A percentile compares a stretch with the other conserved stretches of the same genome.
phyloP scores from a whole-genome alignment of 2,888 invertebrate species.

The Thymelicus acteon region DNA sequence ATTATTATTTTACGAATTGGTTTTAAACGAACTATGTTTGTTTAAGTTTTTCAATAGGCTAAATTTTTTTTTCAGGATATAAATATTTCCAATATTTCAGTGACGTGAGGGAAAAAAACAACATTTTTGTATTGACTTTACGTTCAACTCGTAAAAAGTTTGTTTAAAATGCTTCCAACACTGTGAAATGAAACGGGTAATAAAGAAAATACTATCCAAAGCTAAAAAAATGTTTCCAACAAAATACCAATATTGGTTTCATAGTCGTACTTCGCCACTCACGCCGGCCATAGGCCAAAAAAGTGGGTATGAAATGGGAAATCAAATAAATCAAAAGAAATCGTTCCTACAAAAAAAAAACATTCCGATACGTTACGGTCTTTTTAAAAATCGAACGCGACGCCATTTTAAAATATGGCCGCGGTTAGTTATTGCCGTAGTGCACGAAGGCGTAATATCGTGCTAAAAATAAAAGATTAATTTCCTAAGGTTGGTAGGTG shows the following conservation, averaged over 20 bases:
- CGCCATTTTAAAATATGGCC: slow-evolving; percentile 73
- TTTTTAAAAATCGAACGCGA: slow-evolving; percentile 64
- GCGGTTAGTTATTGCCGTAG: slow-evolving; percentile 62
- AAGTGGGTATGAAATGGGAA: slow-evolving; percentile 11
- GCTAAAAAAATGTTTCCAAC: slow-evolving; percentile 15
- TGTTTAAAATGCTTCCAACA: slow-evolving; percentile 17
- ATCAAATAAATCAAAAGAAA: slow-evolving; percentile 31
- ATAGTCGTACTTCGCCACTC: slow-evolving; percentile 15
- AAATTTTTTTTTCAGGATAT: background rate
- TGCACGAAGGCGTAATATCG: slow-evolving; percentile 64
- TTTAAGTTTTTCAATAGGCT: no score
- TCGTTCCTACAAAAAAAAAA: slow-evolving; percentile 27
- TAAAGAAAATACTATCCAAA: slow-evolving; percentile 16
- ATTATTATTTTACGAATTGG: no score
- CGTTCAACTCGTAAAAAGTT: slow-evolving; percentile 5
- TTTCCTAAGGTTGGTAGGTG: slow-evolving; percentile 68
- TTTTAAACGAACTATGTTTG: no score
- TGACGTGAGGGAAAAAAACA: background rate
- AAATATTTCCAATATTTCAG: background rate
- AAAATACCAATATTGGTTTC: slow-evolving; percentile 26
- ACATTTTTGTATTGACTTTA: slow-evolving; percentile 5
- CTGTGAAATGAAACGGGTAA: slow-evolving; percentile 16
- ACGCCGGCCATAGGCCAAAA: slow-evolving; percentile 13
- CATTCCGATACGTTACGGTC: slow-evolving; percentile 41
- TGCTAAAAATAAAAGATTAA: slow-evolving; percentile 79